Evolutionary conservation across 2,113 vertebrate species (phyloP), one percentile per base, ranked within the genome.

Genomic region (Sylvilagus bachmani): DNA sequence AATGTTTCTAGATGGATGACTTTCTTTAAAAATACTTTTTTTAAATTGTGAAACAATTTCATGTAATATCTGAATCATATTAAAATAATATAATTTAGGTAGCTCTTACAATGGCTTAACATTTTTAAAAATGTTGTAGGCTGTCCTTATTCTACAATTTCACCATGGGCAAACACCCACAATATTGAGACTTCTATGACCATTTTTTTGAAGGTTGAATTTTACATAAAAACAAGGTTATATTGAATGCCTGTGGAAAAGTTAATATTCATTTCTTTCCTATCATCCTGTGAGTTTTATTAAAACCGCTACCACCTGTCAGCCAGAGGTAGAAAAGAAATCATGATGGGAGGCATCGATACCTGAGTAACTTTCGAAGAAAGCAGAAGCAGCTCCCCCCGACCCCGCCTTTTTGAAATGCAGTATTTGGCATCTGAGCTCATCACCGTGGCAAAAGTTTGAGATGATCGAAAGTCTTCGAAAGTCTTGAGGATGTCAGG

Each of bases 211-310:
- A 96, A 97, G 94, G 96, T 95, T 95, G 88, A 96, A 86, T 95
- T 97, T 96, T 96, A 95, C 92, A 96, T 96, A 96, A 95, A 96
- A 95, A 96, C 70, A 86, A 96, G 86, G 82, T 92, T 96, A 91
- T 91, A 89, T 86, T 94, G 44, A 91, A 55, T 96, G 85, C 85
- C 71, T 80, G 21, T 95, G 88, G 92, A 84, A 95, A 97, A 96
- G 92, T 92, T 96, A 94, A 95, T 96, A 95, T 91, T 97, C 88
- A 89, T 95, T 94, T 95, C 69, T 93, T 74, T 69, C 70, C 61
- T 86, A 62, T 96, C 78, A 96, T 91, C 88, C 87, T 84, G 21
- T 96, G 86, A 92, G 69, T 92, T 95, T 96, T 97, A 97, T 97
- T 96, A 96, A 96, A 96, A 84, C 62, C 93, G 78, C 62, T 84